Conservation (phyloP, 1,140 invertebrate species). For the Lineus longissimus region DNA sequence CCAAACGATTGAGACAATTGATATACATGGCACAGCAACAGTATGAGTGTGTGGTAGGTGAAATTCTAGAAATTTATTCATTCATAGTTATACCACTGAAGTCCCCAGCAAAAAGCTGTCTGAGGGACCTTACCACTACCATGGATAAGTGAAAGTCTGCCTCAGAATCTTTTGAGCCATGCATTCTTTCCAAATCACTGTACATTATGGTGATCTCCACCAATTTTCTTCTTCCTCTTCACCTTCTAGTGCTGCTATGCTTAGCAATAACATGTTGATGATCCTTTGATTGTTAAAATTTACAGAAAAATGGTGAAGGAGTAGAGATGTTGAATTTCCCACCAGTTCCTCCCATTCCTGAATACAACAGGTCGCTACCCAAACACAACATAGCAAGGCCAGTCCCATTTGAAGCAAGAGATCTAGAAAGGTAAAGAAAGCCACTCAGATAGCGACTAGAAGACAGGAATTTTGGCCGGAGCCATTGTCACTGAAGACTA, state of each 20-base stretch:
- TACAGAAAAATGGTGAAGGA: constrained; percentile 14
- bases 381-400: constrained; percentile 21
- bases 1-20: constrained; percentile 28
- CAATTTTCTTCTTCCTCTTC: too few relatives aligned
- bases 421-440: constrained; percentile 25
- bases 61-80: background rate
- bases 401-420: constrained; percentile 24
- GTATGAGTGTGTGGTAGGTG: constrained; percentile 26
- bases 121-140: too few relatives aligned
- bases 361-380: constrained; percentile 25
- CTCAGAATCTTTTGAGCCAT: too few relatives aligned
- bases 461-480: too few relatives aligned
- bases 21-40: constrained; percentile 31
- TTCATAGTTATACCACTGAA: background rate
- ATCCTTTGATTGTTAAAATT: background rate
- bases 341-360: constrained; percentile 30
- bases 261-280: too few relatives aligned
- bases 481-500: too few relatives aligned
- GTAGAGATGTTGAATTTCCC: constrained; percentile 16
- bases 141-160: too few relatives aligned
- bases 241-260: too few relatives aligned
- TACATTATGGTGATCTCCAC: too few relatives aligned
- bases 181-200: too few relatives aligned
- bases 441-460: background rate
- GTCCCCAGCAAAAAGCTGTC: background rate